Evolutionary conservation across 2,888 invertebrate species (phyloP), one percentile per base, ranked within the genome.

Genomic region (Cordilura impudica): DNA sequence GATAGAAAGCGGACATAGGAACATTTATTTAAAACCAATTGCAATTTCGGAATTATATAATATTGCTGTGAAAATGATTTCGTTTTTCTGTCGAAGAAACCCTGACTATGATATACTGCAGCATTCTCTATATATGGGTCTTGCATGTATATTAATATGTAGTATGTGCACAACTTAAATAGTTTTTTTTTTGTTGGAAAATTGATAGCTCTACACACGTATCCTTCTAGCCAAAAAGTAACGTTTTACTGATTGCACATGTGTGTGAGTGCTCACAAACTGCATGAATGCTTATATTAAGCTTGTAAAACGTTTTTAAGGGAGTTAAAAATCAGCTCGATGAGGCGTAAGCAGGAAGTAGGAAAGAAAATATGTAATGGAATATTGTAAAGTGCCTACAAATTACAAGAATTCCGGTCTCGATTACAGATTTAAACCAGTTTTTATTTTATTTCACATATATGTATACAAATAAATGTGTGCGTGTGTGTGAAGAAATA

Each of bases 341-440:
- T 21, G 39, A 39, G 56, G 29, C 47, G 26, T 51, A 63, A 12
- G 21, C 31, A 51, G 45, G 60, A 63, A 31, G 10, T 47, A 61
- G 18, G 49, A 49, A 51, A 51, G 31, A n/a, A 16, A 21, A 21
- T 51, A 12, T 63, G 49, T 63, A 26, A 51, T 19, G 14, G 18
- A 8, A 60, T 43, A 45, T 72, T 60, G 35, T 74, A 73, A 81
- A 82, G 77, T 82, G 81, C 74, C 81, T 81, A 81, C 82, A 82
- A 82, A 82, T 82, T 78, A 81, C 81, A 69, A 77, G 67, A 77
- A 79, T 81, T 80, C 81, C 78, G 74, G 70, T 74, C 72, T 77
- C 70, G 66, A 72, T 78, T 78, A 78, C 78, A 80, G 70, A 78
- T 76, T 81, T 78, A 49, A 63, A 67, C 58, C 35, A 39, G 31